Conservation (phyloP, 1,140 invertebrate species). For the Drosophila ogumai region DNA sequence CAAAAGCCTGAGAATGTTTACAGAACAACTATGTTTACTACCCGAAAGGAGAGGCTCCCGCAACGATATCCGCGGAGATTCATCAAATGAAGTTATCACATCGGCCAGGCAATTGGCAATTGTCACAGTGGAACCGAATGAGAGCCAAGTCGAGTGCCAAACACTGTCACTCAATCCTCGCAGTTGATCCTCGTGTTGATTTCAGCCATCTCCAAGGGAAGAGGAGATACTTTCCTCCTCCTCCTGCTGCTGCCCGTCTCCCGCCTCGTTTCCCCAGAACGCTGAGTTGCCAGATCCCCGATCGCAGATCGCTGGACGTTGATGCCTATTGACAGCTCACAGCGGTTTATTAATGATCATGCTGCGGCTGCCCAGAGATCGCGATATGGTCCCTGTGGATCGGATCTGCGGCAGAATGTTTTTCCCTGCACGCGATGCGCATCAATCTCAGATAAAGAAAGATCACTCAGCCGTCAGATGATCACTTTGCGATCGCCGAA, state of each 20-base stretch:
- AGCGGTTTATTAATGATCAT: constrained; percentile 84
- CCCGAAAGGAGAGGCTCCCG: constrained; percentile 21
- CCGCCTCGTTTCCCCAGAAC: not conserved
- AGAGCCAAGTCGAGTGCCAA: constrained; percentile 65
- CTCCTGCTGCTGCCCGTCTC: not conserved
- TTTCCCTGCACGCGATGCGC: constrained; percentile 67
- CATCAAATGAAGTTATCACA: constrained; percentile 68
- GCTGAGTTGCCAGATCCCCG: constrained; percentile 23
- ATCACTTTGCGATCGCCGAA: constrained; percentile 40
- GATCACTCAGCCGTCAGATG: constrained; percentile 75
- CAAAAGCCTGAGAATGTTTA: constrained; percentile 73
- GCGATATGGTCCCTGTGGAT: constrained; percentile 24
- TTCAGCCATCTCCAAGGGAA: constrained; percentile 18
- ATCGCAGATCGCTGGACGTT: constrained; percentile 61
- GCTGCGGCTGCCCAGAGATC: constrained; percentile 61
- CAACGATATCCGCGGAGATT: constrained; percentile 34
- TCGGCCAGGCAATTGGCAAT: constrained; percentile 54
- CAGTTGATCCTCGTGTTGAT: constrained; percentile 53
- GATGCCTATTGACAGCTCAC: constrained; percentile 84
- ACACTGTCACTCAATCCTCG: constrained; percentile 61
- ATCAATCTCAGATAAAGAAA: constrained; percentile 79
- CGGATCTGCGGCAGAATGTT: constrained; percentile 25
- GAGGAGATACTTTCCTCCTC: constrained; percentile 4
- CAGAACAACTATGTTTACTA: constrained; percentile 37
- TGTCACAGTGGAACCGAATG: constrained; percentile 66